phyloP scores from a whole-genome alignment of 2,113 vertebrate genomes.

The Triplophysa tibetana region DNA sequence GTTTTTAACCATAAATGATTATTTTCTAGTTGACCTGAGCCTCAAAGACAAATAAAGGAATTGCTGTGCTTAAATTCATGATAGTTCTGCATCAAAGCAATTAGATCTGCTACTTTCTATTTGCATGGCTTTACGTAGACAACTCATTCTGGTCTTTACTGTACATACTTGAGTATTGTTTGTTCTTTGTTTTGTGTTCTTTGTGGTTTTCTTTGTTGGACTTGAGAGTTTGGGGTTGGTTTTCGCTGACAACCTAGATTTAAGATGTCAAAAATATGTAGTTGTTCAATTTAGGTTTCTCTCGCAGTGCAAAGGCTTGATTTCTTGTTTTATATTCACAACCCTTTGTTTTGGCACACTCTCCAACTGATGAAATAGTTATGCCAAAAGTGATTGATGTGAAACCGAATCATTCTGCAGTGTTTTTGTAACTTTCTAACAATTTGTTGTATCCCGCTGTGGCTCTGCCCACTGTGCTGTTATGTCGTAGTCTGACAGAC shows the following conservation, averaged over 20 bases:
- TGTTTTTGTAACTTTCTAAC: not conserved
- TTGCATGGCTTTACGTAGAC: no score
- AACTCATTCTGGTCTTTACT: no score
- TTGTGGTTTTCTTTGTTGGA: not conserved
- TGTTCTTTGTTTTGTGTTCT: not conserved
- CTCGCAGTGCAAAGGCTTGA: not conserved
- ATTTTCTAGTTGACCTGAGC: not conserved
- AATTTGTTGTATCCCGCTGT: constrained; percentile 7
- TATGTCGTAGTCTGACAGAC: not conserved
- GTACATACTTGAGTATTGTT: no score
- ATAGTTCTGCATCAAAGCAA: not conserved
- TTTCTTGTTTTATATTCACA: not conserved
- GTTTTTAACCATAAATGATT: not conserved
- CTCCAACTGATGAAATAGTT: not conserved
- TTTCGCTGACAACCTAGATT: not conserved
- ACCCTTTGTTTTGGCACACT: not conserved
- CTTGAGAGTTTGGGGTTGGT: not conserved
- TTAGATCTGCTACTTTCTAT: not conserved
- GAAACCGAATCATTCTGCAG: not conserved
- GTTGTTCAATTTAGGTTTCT: not conserved
- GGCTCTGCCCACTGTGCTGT: constrained; percentile 10
- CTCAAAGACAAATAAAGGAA: no score
- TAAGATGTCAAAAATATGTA: not conserved
- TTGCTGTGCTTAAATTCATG: not conserved
- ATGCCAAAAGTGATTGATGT: not conserved